These are phyloP conservation scores for Cinara cedri DNA, from an alignment of 2,888 invertebrate genomes.

Conservation along the genomic window DNA sequence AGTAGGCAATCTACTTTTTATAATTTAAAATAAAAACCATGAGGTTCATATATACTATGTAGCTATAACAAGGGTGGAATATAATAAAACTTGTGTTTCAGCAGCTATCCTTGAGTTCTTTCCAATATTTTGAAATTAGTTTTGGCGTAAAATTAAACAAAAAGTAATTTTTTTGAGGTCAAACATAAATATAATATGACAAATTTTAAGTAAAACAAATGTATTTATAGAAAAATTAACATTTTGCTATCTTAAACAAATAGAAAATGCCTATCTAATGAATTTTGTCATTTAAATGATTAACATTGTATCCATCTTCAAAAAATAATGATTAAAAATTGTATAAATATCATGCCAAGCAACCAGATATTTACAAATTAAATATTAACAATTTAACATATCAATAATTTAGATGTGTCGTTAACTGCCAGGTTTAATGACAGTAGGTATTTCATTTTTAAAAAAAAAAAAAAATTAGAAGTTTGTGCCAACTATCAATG, in stretches of 20 bases:
- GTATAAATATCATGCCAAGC: neutral
- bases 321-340: neutral
- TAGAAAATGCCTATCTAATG: neutral
- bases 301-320: no score
- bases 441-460: constrained; percentile 12
- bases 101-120: constrained; percentile 30
- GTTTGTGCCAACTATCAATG: constrained; percentile 1
- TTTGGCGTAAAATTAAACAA: constrained; percentile 16
- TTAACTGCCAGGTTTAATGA: neutral
- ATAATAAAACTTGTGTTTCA: neutral
- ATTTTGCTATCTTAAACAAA: neutral
- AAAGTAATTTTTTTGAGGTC: constrained; percentile 22
- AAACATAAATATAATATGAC: constrained; percentile 22
- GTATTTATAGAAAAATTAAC: constrained; percentile 8
- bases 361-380: neutral
- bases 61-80: neutral
- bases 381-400: no score
- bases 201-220: neutral
- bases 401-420: neutral
- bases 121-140: constrained; percentile 43
- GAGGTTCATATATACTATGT: no score
- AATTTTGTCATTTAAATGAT: neutral
- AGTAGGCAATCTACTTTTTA: no score
- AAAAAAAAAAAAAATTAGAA: constrained; percentile 8
- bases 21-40: no score